Evolutionary conservation across 2,888 invertebrate species (phyloP).

Genomic region (Tetragnatha montana): DNA sequence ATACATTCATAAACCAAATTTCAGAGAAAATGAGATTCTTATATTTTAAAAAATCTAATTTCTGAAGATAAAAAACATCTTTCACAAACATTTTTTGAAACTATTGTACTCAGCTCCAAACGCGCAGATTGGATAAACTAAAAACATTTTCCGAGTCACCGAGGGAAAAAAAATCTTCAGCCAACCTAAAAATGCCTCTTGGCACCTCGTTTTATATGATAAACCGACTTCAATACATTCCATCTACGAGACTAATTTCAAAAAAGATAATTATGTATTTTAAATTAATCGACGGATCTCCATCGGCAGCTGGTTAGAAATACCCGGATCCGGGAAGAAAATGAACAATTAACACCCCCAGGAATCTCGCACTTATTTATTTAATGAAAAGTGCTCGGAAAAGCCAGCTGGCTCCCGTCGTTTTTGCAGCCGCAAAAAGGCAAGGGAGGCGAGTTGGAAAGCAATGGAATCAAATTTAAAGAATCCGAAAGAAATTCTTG

Average conservation of each 20-base stretch:
- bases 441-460: slow-evolving; percentile 15
- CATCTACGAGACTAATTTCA: not conserved
- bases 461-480: slow-evolving; percentile 53
- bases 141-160: too few species aligned
- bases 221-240: not conserved
- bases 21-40: too few species aligned
- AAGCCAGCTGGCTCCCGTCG: slow-evolving; percentile 55
- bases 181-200: not conserved
- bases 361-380: slow-evolving; percentile 40
- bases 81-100: too few species aligned
- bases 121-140: too few species aligned
- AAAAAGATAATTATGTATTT: not conserved
- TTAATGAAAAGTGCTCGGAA: slow-evolving; percentile 43
- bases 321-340: not conserved
- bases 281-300: not conserved
- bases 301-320: not conserved
- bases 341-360: slow-evolving; percentile 24
- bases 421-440: slow-evolving; percentile 8
- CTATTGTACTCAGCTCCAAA: too few species aligned
- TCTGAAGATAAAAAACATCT: too few species aligned
- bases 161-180: too few species aligned
- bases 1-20: too few species aligned
- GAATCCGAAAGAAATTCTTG: slow-evolving; percentile 11
- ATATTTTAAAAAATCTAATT: too few species aligned
- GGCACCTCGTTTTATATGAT: not conserved